Evolutionary conservation across 2,797 vertebrate genomes (phyloP).

Genomic region (Buphagus erythrorhynchus): DNA sequence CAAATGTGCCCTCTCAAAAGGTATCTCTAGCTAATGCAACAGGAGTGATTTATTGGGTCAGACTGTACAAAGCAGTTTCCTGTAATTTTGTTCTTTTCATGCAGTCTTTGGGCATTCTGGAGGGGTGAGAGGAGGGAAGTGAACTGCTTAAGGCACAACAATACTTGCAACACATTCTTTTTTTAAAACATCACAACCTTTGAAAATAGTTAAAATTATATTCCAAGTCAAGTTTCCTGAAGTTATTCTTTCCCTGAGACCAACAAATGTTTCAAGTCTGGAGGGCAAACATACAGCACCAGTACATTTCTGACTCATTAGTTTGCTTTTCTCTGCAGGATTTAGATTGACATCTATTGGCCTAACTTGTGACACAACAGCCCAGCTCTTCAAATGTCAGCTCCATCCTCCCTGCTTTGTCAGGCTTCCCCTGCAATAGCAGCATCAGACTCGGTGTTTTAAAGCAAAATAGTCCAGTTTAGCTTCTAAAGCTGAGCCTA

Average conservation of each 20-base stretch:
- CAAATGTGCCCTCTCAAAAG: not conserved
- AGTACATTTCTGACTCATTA: slow-evolving; percentile 16
- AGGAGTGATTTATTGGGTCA: not conserved
- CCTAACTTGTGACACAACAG: slow-evolving; percentile 13
- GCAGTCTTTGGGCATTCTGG: not conserved
- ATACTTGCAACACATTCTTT: not conserved
- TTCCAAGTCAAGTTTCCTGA: not conserved
- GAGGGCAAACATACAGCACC: slow-evolving; percentile 25
- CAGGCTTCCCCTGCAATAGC: not conserved
- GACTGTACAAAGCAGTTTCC: not conserved
- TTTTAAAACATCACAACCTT: not conserved
- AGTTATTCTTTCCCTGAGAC: slow-evolving; percentile 14
- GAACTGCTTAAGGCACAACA: not conserved
- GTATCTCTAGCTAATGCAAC: not conserved
- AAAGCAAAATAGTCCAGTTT: slow-evolving; percentile 1
- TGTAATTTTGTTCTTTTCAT: not conserved
- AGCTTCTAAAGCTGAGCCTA: not conserved
- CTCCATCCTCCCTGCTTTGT: not conserved
- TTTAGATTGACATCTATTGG: slow-evolving; percentile 70
- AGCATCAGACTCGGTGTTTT: not conserved
- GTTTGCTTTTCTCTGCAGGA: slow-evolving; percentile 48
- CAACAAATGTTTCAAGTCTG: slow-evolving; percentile 18
- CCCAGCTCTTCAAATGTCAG: slow-evolving; percentile 61
- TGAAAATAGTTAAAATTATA: slow-evolving; percentile 10
- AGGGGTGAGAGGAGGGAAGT: not conserved